Evolutionary conservation across 2,113 vertebrate species (phyloP).

Genomic region (Actinemys pallida): DNA sequence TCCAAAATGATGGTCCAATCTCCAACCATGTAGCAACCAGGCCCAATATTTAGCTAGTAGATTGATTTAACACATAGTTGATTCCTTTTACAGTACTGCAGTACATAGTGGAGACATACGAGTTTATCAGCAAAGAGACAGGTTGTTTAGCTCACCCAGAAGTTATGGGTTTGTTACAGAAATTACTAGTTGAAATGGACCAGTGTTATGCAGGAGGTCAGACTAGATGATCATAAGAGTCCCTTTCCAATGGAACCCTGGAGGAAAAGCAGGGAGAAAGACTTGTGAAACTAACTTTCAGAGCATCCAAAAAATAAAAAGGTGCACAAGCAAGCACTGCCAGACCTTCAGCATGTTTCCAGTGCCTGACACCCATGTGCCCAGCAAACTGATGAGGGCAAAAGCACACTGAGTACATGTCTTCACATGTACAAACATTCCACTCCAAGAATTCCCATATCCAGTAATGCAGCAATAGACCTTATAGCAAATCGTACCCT

Average conservation of each 20-base stretch:
- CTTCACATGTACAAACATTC: background rate
- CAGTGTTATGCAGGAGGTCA: background rate
- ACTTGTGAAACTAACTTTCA: background rate
- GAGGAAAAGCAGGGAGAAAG: background rate
- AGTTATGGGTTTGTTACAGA: background rate
- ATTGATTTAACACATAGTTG: background rate
- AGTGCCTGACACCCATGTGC: background rate
- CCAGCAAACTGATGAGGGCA: background rate
- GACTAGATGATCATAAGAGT: background rate
- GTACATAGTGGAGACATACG: fast-evolving
- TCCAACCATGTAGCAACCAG: background rate
- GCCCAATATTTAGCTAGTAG: background rate
- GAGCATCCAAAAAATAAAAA: background rate
- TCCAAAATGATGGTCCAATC: fast-evolving
- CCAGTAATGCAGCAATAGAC: background rate
- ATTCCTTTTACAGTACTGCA: background rate
- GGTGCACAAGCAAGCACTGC: background rate
- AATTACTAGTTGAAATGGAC: background rate
- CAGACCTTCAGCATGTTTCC: background rate
- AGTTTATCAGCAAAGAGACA: background rate
- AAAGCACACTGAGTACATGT: background rate
- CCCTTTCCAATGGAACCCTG: background rate
- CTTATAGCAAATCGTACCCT: background rate
- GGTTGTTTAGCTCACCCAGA: background rate
- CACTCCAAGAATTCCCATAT: fast-evolving